A percentile compares a stretch with the other conserved stretches of the same genome.
Conservation (phyloP, 2,797 vertebrate species). For the Lemur catta region DNA sequence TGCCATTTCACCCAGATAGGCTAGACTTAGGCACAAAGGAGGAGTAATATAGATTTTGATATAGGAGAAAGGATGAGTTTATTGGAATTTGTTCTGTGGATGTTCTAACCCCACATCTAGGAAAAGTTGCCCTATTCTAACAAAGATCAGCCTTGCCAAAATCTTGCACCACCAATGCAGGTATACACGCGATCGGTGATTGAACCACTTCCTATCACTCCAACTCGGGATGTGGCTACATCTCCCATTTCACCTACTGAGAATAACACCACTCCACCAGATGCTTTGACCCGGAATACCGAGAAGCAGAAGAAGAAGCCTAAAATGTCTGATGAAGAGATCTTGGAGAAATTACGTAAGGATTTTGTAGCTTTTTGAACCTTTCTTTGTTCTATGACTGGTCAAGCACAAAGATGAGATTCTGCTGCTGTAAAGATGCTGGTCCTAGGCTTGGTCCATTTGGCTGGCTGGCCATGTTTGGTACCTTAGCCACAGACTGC, state of each 20-base stretch:
- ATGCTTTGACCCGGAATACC: conserved; percentile 85
- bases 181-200: conserved; percentile 97
- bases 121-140: conserved; percentile 21
- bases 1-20: neutral
- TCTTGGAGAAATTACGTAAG: conserved; percentile 97
- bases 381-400: neutral
- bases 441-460: neutral
- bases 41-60: neutral
- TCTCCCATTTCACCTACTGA: conserved; percentile 89
- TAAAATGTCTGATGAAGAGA: conserved; percentile 98
- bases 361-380: neutral
- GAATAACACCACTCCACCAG: conserved; percentile 82
- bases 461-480: neutral
- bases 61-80: neutral
- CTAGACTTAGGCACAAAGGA: neutral
- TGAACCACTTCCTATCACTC: conserved; percentile 89
- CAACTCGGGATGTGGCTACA: conserved; percentile 92
- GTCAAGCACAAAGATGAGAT: neutral
- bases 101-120: neutral
- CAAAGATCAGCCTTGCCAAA: conserved; percentile 32
- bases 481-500: neutral
- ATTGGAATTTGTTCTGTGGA: neutral
- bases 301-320: conserved; percentile 96
- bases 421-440: neutral
- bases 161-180: conserved; percentile 80